Evolutionary conservation across 1,140 invertebrate genomes (phyloP), one percentile per base, ranked within the genome.

Genomic region (Cyphomyrmex costatus): DNA sequence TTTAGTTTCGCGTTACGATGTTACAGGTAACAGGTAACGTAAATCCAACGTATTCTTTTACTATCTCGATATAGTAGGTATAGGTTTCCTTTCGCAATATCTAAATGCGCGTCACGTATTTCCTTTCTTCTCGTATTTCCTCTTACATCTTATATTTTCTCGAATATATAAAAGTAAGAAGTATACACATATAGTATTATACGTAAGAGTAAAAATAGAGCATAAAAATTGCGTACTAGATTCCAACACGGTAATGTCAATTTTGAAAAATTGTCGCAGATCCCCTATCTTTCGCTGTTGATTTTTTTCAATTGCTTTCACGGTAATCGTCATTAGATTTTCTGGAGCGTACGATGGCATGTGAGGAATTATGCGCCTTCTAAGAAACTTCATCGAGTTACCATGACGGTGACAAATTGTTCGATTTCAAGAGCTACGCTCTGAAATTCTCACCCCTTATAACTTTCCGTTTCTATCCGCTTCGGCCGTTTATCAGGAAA

Each of bases 331-430:
- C 33, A 70, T 56, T 30, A 80, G 78, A 80, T 80, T 80, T 70
- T 14, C 16, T 14, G 16, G 21, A 51, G 70, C 33, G 33, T 56
- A 56, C 49, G 63, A 56, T 53, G 36, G 33, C 33, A 56, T 56
- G n/a, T n/a, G 30, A 70, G 51, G 16, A 80, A 51, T 80, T 70
- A 80, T 56, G 49, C 21, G 21, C 21, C 63, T 70, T n/a, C 19
- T 10, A 24, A 56, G 78, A 58, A 80, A 80, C 49, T 80, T 80
- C 33, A 80, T 70, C 49, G 78, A 27, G 49, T 33, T 56, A 70
- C 16, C 49, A 27, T 80, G 78, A 80, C 78, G 78, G 78, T 70
- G 78, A 80, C 78, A 80, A 80, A 80, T 80, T 80, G 51, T 51
- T 70, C 78, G 78, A 80, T 80, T 80, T 80, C 78, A 80, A 49